A percentile compares a stretch with the other conserved stretches of the same genome.
Conservation (phyloP, 1,140 invertebrate species). For the Drosophila bifasciata region DNA sequence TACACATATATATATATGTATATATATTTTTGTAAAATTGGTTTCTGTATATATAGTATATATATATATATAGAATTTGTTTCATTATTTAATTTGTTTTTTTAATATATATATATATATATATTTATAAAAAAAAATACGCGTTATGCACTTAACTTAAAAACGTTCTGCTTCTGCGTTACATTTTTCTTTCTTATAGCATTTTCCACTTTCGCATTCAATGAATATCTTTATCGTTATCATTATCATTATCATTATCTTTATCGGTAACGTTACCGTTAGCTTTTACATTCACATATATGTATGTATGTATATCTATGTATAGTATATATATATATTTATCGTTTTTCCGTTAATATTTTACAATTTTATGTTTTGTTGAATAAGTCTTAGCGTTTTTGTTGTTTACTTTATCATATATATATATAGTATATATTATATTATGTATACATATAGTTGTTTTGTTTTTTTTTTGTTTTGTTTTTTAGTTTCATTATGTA, state of each 20-base stretch:
- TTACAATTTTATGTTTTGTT: slow-evolving; percentile 67
- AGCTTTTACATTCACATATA: slow-evolving; percentile 29
- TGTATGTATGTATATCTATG: slow-evolving; percentile 25
- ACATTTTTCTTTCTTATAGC: background rate
- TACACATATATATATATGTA: slow-evolving; percentile 25
- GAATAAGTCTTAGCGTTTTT: slow-evolving; percentile 80
- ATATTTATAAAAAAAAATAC: slow-evolving; percentile 60
- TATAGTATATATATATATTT: slow-evolving; percentile 28
- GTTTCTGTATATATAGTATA: slow-evolving; percentile 45
- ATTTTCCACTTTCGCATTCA: slow-evolving; percentile 17
- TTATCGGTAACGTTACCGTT: slow-evolving; percentile 23
- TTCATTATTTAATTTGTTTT: slow-evolving; percentile 42
- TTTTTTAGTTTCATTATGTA: slow-evolving; percentile 67
- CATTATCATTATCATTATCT: slow-evolving; percentile 17
- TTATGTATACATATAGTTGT: slow-evolving; percentile 18
- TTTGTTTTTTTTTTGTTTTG: slow-evolving; percentile 43
- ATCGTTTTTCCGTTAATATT: slow-evolving; percentile 66
- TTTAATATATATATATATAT: slow-evolving; percentile 46
- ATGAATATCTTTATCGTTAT: slow-evolving; percentile 34
- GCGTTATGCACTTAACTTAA: slow-evolving; percentile 57
- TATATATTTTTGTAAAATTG: slow-evolving; percentile 35
- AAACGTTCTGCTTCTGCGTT: slow-evolving; percentile 40
- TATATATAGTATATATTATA: slow-evolving; percentile 35
- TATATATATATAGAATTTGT: slow-evolving; percentile 55
- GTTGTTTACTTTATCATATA: slow-evolving; percentile 45